Evolutionary conservation across 2,113 vertebrate species (phyloP).

Genomic region (Pangasianodon gigas): DNA sequence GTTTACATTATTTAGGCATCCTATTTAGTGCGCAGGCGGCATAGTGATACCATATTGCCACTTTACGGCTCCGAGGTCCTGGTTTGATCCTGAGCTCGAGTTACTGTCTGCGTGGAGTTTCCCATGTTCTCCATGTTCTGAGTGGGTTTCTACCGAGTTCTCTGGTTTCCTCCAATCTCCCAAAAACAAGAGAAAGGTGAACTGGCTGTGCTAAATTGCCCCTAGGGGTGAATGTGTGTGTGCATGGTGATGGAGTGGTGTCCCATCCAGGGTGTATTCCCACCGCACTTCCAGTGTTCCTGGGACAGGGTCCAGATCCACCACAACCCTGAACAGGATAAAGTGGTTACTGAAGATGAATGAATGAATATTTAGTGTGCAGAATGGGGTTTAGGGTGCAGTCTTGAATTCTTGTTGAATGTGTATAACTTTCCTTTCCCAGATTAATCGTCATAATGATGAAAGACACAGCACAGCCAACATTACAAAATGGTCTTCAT

Average conservation of each 20-base stretch:
- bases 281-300: not conserved
- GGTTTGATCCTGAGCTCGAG: not conserved
- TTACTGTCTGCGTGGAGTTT: not conserved
- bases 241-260: constrained; percentile 17
- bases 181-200: not conserved
- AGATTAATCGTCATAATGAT: not conserved
- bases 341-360: not conserved
- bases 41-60: not conserved
- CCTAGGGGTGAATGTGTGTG: constrained; percentile 41
- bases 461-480: not conserved
- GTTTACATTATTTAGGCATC: not conserved
- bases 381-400: not conserved
- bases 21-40: not conserved
- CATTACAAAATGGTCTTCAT: too few species aligned
- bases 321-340: not conserved
- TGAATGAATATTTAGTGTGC: not conserved
- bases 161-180: not conserved
- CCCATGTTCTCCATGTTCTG: not conserved
- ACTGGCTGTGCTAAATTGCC: not conserved
- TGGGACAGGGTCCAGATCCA: not conserved
- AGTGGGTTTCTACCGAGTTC: not conserved
- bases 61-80: not conserved
- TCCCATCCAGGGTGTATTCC: not conserved
- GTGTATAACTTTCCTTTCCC: not conserved
- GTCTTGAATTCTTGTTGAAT: not conserved